These are phyloP conservation scores for Indicator maculatus DNA, from an alignment of 2,113 vertebrate genomes.

Conservation along the genomic window DNA sequence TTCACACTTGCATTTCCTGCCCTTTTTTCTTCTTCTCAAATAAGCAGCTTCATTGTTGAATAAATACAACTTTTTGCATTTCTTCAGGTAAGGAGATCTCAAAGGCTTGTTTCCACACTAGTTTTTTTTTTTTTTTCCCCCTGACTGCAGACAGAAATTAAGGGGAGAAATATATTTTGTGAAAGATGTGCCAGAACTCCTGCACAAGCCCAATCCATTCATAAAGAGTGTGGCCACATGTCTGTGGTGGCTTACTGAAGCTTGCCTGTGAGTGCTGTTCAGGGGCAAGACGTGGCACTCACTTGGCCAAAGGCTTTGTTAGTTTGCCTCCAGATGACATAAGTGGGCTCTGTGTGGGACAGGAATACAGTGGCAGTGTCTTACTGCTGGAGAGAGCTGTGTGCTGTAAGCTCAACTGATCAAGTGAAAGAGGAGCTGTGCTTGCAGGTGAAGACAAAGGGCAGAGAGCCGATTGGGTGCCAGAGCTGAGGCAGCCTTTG, in stretches of 20 bases:
- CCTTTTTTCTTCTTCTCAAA: constrained; percentile 1
- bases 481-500: background rate
- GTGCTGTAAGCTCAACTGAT: background rate
- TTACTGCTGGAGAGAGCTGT: background rate
- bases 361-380: background rate
- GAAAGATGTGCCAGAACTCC: background rate
- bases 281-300: background rate
- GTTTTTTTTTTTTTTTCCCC: background rate
- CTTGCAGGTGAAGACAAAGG: background rate
- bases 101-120: background rate
- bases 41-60: background rate
- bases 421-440: background rate
- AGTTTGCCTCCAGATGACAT: background rate
- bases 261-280: background rate
- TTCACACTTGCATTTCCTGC: constrained; percentile 15
- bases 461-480: accelerated
- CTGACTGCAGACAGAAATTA: background rate
- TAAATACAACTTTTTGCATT: background rate
- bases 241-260: constrained; percentile 28
- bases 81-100: background rate
- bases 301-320: background rate
- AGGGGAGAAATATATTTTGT: background rate
- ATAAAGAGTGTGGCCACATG: background rate
- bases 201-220: background rate
- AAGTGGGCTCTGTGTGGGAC: constrained; percentile 2